Evolutionary conservation across 2,113 vertebrate genomes (phyloP).

Genomic region (Neoarius graeffei): DNA sequence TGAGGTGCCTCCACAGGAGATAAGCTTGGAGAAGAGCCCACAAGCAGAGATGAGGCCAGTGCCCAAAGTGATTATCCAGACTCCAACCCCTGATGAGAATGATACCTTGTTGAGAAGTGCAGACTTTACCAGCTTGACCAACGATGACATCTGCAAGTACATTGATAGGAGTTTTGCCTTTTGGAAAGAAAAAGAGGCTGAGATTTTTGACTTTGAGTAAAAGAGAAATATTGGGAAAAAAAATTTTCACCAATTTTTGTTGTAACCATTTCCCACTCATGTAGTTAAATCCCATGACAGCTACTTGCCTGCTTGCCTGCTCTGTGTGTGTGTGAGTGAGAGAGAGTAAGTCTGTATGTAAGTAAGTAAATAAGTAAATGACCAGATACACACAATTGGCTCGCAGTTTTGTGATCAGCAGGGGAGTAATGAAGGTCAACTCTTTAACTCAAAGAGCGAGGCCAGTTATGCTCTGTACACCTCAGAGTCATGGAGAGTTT

Average conservation of each 20-base stretch:
- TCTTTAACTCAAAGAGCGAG: background rate
- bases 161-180: constrained; percentile 95
- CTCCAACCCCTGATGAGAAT: constrained; percentile 60
- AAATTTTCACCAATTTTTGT: background rate
- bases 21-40: constrained; percentile 51
- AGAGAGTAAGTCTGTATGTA: background rate
- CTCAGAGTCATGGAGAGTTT: background rate
- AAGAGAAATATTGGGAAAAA: constrained; percentile 20
- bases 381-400: background rate
- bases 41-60: constrained; percentile 59
- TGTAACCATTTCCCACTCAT: background rate
- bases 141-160: constrained; percentile 89
- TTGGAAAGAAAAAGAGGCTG: constrained; percentile 97
- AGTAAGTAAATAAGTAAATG: background rate
- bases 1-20: constrained; percentile 39
- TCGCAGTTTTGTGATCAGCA: background rate
- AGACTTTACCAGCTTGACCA: constrained; percentile 73
- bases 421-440: background rate
- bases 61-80: constrained; percentile 67
- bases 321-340: background rate
- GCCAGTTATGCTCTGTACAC: background rate
- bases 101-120: constrained; percentile 47
- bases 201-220: constrained; percentile 87
- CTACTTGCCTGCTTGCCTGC: background rate
- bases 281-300: background rate